phyloP scores from a whole-genome alignment of 1,140 invertebrate genomes.

The Drosophila sulfurigaster region DNA sequence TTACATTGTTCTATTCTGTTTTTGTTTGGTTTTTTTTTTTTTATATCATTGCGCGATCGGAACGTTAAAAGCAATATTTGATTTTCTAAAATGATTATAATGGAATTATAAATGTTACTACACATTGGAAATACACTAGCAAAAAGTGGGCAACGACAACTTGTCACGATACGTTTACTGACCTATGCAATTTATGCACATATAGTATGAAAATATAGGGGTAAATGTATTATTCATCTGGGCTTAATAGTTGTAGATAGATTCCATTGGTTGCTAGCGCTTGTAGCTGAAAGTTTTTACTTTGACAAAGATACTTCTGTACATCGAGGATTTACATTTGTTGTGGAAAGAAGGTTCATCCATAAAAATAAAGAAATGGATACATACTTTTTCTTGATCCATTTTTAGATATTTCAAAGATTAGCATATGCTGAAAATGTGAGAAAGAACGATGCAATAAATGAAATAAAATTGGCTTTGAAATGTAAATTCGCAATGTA shows the following conservation, averaged over 20 bases:
- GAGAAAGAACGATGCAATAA: no score
- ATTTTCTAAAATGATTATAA: conserved; percentile 3
- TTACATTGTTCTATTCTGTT: conserved; percentile 5
- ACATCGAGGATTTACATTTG: no score
- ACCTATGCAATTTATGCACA: conserved; percentile 9
- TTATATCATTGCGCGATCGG: conserved; percentile 15
- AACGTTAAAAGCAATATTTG: conserved; percentile 9
- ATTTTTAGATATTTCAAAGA: no score
- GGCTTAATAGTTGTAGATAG: not conserved
- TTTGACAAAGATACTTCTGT: no score
- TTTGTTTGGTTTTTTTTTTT: conserved; percentile 7
- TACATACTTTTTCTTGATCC: no score
- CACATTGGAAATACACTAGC: conserved; percentile 2
- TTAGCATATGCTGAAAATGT: no score
- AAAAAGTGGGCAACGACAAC: not conserved
- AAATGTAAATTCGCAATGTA: no score
- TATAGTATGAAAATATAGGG: not conserved
- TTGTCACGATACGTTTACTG: conserved; percentile 5
- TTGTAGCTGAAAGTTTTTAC: no score
- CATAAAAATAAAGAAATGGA: no score
- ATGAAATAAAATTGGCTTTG: no score
- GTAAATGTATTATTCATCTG: conserved; percentile 2
- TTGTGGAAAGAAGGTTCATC: no score
- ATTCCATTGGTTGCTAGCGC: not conserved
- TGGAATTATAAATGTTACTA: conserved; percentile 1